Evolutionary conservation across 2,888 invertebrate genomes (phyloP).

Genomic region (Himalopsyche tibetana): DNA sequence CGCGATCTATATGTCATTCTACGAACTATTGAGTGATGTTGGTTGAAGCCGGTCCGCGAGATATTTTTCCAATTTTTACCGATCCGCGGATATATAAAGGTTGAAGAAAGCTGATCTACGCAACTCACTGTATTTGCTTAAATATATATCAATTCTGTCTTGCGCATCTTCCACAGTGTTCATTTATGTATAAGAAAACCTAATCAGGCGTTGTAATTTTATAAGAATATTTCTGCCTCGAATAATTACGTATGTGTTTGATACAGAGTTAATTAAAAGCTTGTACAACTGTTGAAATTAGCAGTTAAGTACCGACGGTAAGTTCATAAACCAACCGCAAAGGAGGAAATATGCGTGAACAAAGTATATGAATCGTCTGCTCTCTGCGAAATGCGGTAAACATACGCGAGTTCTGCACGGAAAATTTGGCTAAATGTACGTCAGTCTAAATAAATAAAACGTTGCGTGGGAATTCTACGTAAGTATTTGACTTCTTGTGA

Average conservation of each 20-base stretch:
- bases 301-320: not conserved
- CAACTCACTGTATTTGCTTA: no score
- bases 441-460: constrained; percentile 2
- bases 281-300: constrained; percentile 30
- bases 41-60: no score
- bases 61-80: no score
- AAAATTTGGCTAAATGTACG: constrained; percentile 12
- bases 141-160: no score
- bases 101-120: no score
- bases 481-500: not conserved
- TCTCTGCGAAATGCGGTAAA: constrained; percentile 2
- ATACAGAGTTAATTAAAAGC: constrained; percentile 12
- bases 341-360: constrained; percentile 22
- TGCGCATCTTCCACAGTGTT: no score
- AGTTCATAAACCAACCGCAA: constrained; percentile 22
- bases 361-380: constrained; percentile 22
- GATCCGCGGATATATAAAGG: no score
- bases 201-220: not conserved
- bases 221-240: constrained; percentile 1
- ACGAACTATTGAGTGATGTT: no score
- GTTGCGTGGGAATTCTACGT: not conserved
- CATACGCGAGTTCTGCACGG: not conserved
- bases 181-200: no score
- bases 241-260: not conserved
- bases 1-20: no score